These are phyloP conservation scores for Mormyrus hasselquistii DNA, from an alignment of 2,797 vertebrate genomes.

Conservation along the genomic window DNA sequence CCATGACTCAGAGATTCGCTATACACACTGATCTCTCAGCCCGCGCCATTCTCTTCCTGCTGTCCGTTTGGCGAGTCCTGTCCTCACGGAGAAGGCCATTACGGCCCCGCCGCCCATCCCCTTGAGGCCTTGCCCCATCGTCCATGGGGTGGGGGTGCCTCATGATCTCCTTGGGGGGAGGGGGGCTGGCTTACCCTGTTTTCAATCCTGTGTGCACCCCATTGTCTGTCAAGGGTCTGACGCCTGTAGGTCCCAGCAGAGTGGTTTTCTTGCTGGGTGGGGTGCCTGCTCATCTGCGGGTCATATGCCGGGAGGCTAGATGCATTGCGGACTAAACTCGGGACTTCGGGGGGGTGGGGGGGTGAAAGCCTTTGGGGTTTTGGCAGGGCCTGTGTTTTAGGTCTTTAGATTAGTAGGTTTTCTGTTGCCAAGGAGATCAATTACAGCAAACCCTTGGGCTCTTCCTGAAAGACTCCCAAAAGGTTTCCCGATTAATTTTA, in stretches of 20 bases:
- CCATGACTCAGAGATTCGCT: not conserved
- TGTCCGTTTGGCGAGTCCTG: not conserved
- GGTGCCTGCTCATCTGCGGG: not conserved
- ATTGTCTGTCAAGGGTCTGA: not conserved
- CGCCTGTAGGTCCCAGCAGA: not conserved
- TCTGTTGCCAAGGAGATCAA: not conserved
- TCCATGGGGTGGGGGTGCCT: not conserved
- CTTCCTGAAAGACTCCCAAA: not conserved
- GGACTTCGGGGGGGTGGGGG: not conserved
- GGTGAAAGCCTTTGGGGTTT: not conserved
- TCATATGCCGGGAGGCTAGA: not conserved
- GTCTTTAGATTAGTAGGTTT: constrained; percentile 3
- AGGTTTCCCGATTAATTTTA: constrained; percentile 1
- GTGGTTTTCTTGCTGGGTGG: not conserved
- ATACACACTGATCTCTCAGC: not conserved
- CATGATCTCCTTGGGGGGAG: not conserved
- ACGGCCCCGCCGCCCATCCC: not conserved
- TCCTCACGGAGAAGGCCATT: not conserved
- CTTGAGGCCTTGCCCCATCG: not conserved
- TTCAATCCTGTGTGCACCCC: not conserved
- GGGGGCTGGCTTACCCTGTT: not conserved
- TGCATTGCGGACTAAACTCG: not conserved
- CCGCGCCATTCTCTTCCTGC: not conserved
- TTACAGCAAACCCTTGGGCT: constrained; percentile 1
- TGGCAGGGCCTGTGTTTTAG: not conserved